Evolutionary conservation across 2,888 invertebrate species (phyloP).

Genomic region (Odontomyia ornata): DNA sequence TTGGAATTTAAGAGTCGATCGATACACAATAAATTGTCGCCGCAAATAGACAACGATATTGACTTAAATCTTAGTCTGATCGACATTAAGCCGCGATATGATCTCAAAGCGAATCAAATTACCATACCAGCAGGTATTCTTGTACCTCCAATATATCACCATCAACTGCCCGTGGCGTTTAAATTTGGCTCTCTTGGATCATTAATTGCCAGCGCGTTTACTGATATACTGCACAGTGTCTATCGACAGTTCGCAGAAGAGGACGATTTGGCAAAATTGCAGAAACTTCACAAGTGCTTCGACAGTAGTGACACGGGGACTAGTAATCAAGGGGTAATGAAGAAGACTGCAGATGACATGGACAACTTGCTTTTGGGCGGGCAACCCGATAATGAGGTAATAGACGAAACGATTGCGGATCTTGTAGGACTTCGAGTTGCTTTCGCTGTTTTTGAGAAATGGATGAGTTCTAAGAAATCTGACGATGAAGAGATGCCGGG

Average conservation of each 20-base stretch:
- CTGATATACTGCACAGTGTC: not conserved
- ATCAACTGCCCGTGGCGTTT: slow-evolving; percentile 18
- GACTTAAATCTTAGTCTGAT: slow-evolving; percentile 33
- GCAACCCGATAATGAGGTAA: not conserved
- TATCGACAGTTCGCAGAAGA: not conserved
- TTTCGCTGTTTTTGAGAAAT: not conserved
- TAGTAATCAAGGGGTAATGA: not conserved
- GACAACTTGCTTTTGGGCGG: not conserved
- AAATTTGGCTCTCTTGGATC: slow-evolving; percentile 17
- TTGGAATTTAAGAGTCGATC: slow-evolving; percentile 9
- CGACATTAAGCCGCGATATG: slow-evolving; percentile 22
- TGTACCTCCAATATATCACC: slow-evolving; percentile 21
- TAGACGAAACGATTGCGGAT: not conserved
- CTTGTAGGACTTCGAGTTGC: not conserved
- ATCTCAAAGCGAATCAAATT: slow-evolving; percentile 17
- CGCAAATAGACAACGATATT: slow-evolving; percentile 6
- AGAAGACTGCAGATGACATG: not conserved
- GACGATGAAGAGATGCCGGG: not conserved
- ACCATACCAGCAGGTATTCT: slow-evolving; percentile 33
- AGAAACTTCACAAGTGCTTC: not conserved
- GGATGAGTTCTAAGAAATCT: not conserved
- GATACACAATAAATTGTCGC: slow-evolving; percentile 31
- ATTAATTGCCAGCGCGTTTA: not conserved
- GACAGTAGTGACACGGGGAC: not conserved
- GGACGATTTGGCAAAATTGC: not conserved